Conservation (phyloP, 2,888 invertebrate species). For the Aethes cnicana region DNA sequence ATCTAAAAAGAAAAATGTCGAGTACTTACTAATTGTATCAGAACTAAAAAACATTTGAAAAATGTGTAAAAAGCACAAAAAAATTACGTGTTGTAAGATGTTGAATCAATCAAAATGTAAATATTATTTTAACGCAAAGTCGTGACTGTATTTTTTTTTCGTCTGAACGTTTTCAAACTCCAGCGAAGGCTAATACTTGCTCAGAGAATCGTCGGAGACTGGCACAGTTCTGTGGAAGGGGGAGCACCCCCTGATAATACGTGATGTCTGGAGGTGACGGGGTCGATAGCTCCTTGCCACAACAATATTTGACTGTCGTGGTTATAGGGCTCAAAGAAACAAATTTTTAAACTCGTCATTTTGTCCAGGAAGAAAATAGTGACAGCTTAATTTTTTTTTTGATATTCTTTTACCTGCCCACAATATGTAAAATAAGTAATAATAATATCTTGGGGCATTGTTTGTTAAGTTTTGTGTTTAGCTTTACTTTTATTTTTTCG, state of each 20-base stretch:
- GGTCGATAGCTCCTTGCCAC: slow-evolving; percentile 46
- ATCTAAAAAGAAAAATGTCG: no score
- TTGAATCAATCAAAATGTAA: slow-evolving; percentile 8
- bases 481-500: no score
- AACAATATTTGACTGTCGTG: slow-evolving; percentile 46
- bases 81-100: no score
- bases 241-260: slow-evolving; percentile 34
- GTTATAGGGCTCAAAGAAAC: slow-evolving; percentile 40
- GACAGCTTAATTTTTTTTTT: no score
- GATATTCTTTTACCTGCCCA: no score
- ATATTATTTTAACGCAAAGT: slow-evolving; percentile 1
- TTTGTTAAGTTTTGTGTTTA: no score
- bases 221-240: slow-evolving; percentile 26
- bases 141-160: slow-evolving; percentile 1
- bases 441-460: no score
- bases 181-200: slow-evolving; percentile 11
- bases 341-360: slow-evolving; percentile 11
- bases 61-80: no score
- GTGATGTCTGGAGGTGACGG: slow-evolving; percentile 58
- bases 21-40: no score
- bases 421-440: no score
- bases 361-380: no score
- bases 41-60: no score
- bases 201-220: slow-evolving; percentile 20
- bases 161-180: slow-evolving; percentile 5